Evolutionary conservation across 1,140 invertebrate genomes (phyloP), one percentile per base, ranked within the genome.

Genomic region (Papilio glaucus): DNA sequence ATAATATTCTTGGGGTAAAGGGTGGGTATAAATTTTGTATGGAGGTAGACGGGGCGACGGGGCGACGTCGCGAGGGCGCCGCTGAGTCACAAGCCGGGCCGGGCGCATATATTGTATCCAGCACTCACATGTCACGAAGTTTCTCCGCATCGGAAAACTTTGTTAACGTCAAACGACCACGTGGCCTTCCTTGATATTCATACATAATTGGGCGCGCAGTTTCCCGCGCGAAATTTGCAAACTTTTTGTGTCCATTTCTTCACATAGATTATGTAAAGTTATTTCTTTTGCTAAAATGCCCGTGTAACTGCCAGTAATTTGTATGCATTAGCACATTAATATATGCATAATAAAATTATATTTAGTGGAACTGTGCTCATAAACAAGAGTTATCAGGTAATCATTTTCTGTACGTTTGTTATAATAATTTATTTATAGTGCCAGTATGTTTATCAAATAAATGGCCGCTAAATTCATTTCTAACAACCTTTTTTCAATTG

Each of bases 11-110:
- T 88, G 81, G 83, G 83, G 81, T 81, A 85, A 87, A 87, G 90
- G 89, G 88, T 89, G 87, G 90, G 90, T 92, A 92, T 92, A 92
- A 92, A 92, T 92, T 92, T 91, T 92, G 81, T 79, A 91, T 90
- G 89, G 88, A 84, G 90, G 90, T 83, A 92, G 89, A 90, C 89
- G 87, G 85, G 87, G 88, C 87, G 88, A 89, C 87, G 88, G 89
- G 89, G 88, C 10, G 42, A 57, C 21, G 49, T 57, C 49, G 81
- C 85, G 84, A 90, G 89, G 89, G 89, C 90, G 88, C 90, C 89
- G 87, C 85, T 91, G 88, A 90, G 84, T 90, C 89, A 91, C 89
- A 82, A 65, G 15, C 72, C 49, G 73, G 15, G 53, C 71, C 69
- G 65, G 73, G 75, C 71, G 79, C 83, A 86, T 87, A 92, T 91